phyloP scores from a whole-genome alignment of 2,113 vertebrate species.

The Strigops habroptila region DNA sequence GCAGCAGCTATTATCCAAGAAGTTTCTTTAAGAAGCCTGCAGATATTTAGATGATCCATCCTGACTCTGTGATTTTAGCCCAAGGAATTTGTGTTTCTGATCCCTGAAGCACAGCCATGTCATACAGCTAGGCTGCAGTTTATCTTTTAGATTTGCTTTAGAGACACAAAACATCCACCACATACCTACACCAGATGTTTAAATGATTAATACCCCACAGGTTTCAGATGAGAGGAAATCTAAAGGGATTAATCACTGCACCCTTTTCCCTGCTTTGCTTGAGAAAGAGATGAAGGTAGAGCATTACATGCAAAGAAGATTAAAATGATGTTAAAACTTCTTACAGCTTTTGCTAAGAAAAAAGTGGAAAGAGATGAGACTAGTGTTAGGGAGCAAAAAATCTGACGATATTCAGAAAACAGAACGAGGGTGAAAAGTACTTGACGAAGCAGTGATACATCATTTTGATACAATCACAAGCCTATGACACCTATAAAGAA shows the following conservation, averaged over 20 bases:
- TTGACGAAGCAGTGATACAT: background rate
- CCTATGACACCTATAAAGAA: background rate
- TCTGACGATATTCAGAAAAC: background rate
- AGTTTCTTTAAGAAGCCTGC: background rate
- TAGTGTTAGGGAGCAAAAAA: background rate
- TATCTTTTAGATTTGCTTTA: background rate
- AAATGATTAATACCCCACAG: background rate
- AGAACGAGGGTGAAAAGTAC: background rate
- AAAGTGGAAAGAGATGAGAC: background rate
- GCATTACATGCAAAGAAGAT: background rate
- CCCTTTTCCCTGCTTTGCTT: background rate
- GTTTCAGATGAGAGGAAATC: background rate
- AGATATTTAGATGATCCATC: background rate
- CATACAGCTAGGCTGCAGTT: background rate
- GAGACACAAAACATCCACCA: background rate
- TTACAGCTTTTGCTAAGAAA: background rate
- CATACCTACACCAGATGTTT: background rate
- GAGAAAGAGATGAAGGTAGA: background rate
- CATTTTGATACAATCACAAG: background rate
- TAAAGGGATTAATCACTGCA: background rate
- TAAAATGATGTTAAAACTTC: background rate
- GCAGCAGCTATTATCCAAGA: background rate
- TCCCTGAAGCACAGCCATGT: background rate
- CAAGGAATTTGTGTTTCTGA: background rate
- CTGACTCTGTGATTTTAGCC: background rate